These are phyloP conservation scores for Noctua janthina DNA, from an alignment of 2,888 invertebrate genomes.

Conservation along the genomic window DNA sequence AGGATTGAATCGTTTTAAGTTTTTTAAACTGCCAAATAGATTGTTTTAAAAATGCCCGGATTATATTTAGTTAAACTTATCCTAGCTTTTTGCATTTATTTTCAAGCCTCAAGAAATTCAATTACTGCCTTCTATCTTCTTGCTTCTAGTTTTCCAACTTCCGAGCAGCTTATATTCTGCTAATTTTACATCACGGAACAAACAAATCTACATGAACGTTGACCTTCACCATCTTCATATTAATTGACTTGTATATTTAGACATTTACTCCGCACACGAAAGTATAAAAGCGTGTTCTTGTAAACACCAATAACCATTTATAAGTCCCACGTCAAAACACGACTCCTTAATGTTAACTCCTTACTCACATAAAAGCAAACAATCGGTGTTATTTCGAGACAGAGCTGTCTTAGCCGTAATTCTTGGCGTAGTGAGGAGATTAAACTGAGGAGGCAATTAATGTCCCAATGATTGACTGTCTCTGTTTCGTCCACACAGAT, in stretches of 20 bases:
- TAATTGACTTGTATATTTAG: slow-evolving; percentile 54
- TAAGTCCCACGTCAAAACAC: slow-evolving; percentile 86
- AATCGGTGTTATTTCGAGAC: slow-evolving; percentile 84
- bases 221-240: slow-evolving; percentile 51
- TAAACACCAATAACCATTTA: slow-evolving; percentile 83
- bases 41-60: not conserved
- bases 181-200: not conserved
- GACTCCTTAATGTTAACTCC: slow-evolving; percentile 77
- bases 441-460: slow-evolving; percentile 83
- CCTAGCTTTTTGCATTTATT: not conserved
- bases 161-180: not conserved
- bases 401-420: slow-evolving; percentile 76
- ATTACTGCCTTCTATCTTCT: not conserved
- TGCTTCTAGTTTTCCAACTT: not conserved
- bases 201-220: slow-evolving; percentile 18
- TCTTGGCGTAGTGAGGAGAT: slow-evolving; percentile 81
- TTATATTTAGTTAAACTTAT: not conserved
- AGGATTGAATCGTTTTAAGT: not conserved
- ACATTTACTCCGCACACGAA: slow-evolving; percentile 58
- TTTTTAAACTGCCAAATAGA: not conserved
- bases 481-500: slow-evolving; percentile 72
- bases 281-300: slow-evolving; percentile 76
- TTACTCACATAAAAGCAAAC: slow-evolving; percentile 78
- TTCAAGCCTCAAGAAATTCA: too few species aligned
- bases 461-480: slow-evolving; percentile 84